phyloP scores from a whole-genome alignment of 2,888 invertebrate species.

The Anthrax anthrax region DNA sequence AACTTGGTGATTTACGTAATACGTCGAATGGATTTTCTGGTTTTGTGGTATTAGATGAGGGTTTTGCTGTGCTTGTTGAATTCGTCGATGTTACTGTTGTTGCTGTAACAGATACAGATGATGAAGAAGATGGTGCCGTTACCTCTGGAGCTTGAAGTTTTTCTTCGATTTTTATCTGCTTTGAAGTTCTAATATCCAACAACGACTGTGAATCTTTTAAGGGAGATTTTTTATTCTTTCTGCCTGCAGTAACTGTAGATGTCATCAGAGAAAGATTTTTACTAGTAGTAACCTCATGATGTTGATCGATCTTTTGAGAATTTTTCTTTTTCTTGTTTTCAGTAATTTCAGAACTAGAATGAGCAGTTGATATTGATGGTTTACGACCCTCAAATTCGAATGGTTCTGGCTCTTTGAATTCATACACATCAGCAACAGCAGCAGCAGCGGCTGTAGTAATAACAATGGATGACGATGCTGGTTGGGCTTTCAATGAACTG shows the following conservation, averaged over 20 bases:
- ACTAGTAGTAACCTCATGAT: slow-evolving; percentile 1
- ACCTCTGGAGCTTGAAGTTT: slow-evolving; percentile 3
- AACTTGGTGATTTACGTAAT: slow-evolving; percentile 31
- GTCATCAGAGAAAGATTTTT: neutral
- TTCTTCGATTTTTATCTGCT: slow-evolving; percentile 13
- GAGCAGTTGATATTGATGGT: slow-evolving; percentile 1
- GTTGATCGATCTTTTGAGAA: slow-evolving; percentile 1
- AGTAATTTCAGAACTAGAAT: slow-evolving; percentile 8
- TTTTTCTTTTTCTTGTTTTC: slow-evolving; percentile 12
- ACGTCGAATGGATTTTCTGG: slow-evolving; percentile 37
- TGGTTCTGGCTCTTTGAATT: slow-evolving; percentile 80
- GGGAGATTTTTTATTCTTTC: slow-evolving; percentile 10
- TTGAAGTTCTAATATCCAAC: neutral
- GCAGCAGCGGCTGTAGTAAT: slow-evolving; percentile 17
- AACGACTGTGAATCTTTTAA: slow-evolving; percentile 1
- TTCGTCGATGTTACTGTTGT: slow-evolving; percentile 13
- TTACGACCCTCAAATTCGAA: slow-evolving; percentile 66
- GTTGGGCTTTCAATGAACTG: neutral
- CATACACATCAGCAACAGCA: slow-evolving; percentile 51
- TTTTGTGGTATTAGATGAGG: slow-evolving; percentile 17
- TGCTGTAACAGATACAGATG: slow-evolving; percentile 21
- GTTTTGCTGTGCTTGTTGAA: neutral
- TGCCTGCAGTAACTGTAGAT: neutral
- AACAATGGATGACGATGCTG: slow-evolving; percentile 16
- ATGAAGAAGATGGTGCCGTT: slow-evolving; percentile 3